phyloP scores from a whole-genome alignment of 2,888 invertebrate genomes.

The Acanthopleura granulata region DNA sequence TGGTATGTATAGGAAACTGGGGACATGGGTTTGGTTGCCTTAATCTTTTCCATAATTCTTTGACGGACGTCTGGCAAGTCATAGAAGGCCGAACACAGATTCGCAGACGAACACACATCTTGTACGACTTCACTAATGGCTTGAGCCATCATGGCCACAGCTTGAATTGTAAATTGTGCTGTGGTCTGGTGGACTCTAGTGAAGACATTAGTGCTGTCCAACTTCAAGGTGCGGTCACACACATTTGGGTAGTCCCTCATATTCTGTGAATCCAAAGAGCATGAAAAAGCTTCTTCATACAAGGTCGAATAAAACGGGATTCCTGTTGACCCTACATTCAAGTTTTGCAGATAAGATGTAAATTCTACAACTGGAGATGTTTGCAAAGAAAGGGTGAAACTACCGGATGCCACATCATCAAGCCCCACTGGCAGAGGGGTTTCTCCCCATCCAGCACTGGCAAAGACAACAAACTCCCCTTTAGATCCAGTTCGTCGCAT shows the following conservation, averaged over 20 bases:
- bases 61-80: constrained; percentile 25
- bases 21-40: background rate
- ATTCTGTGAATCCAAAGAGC: constrained; percentile 48
- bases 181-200: constrained; percentile 32
- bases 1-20: background rate
- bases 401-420: constrained; percentile 40
- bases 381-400: constrained; percentile 42
- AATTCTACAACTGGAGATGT: constrained; percentile 33
- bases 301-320: constrained; percentile 52
- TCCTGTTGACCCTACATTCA: constrained; percentile 29
- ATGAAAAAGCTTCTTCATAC: constrained; percentile 52
- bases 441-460: constrained; percentile 47
- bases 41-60: constrained; percentile 34
- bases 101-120: constrained; percentile 38
- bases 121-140: constrained; percentile 60
- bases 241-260: constrained; percentile 36
- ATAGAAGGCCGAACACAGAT: constrained; percentile 36
- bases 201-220: constrained; percentile 25
- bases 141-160: constrained; percentile 62
- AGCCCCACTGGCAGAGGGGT: background rate
- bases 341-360: constrained; percentile 35
- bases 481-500: constrained; percentile 31
- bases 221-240: constrained; percentile 29
- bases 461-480: constrained; percentile 47
- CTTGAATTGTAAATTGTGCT: constrained; percentile 40